Base-by-base conservation (phyloP, 2,113 vertebrate species). In the Calonectris borealis region DNA sequence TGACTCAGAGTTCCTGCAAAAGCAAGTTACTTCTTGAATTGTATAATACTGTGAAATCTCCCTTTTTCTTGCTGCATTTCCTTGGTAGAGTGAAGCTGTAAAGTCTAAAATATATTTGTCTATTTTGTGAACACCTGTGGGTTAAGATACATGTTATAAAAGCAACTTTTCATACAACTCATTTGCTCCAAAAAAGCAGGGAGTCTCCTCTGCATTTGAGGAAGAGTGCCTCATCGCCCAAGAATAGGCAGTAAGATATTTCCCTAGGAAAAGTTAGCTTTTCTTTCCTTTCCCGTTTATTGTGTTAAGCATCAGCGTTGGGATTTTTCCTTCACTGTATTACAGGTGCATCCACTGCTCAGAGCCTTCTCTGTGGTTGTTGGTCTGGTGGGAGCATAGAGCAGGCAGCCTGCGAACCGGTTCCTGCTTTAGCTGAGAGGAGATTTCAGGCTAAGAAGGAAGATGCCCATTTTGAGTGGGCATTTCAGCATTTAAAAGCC, bases 91-190 rank as follows among this genome's bases (percentile, higher is more conserved):
- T 48, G 38, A 71, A 88, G 20, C 48, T 52, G 1, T 65, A 6
- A 83, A 72, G n/a, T 83, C 54, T 72, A 31, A 76, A 88, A 29
- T 21, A 25, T 4, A 6, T 69, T 61, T 38, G 22, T 57, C 13
- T 72, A 2, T 73, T 83, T 80, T 77, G 24, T 68, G 38, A 96
- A 62, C 51, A 66, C 9, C n/a, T 38, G 20, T 8, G 10, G 34
- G 20, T 95, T 64, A 62, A 75, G 32, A 24, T 16, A 4, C 0
- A 4, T 32, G 34, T 57, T 70, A 27, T 42, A 71, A 62, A 62
- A 86, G 20, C 21, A 51, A 10, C 9, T 81, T 83, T 29, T 79
- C 25, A 13, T 36, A 9, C 0, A 0, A 10, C 55, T 57, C 2
- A 9, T 40, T 81, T 2, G 6, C 34, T 72, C 49, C 16, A 40